A percentile compares a stretch with the other conserved stretches of the same genome.
Conservation (phyloP, 1,140 invertebrate species). For the Diorhabda sublineata region DNA sequence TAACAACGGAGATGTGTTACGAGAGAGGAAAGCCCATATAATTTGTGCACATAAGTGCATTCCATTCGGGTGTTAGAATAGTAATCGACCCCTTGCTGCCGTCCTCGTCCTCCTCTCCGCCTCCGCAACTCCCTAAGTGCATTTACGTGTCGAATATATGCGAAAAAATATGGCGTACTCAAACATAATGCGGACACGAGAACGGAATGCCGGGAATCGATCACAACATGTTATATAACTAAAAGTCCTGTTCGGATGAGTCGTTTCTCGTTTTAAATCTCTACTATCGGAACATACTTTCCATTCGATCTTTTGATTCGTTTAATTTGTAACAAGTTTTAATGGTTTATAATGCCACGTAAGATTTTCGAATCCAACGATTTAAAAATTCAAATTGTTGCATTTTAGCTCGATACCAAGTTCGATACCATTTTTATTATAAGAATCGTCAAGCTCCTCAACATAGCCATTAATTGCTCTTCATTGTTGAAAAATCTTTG, state of each 20-base stretch:
- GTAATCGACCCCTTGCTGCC: not conserved
- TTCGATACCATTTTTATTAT: no score
- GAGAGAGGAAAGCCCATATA: not conserved
- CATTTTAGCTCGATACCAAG: no score
- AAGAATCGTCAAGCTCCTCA: no score
- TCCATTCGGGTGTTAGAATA: constrained; percentile 4
- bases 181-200: constrained; percentile 9
- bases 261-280: not conserved
- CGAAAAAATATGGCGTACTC: constrained; percentile 14
- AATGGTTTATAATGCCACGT: no score
- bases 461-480: no score
- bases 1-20: not conserved
- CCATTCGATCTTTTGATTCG: no score
- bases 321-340: no score
- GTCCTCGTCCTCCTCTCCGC: not conserved
- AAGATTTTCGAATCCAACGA: no score
- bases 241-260: constrained; percentile 8
- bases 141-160: constrained; percentile 17
- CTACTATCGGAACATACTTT: no score
- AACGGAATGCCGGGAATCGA: constrained; percentile 9
- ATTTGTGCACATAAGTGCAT: constrained; percentile 12
- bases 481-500: no score
- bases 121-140: constrained; percentile 6
- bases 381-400: no score
- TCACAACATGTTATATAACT: constrained; percentile 6